Base-by-base conservation (phyloP, 2,113 vertebrate genomes). In the Oostethus manadensis region DNA sequence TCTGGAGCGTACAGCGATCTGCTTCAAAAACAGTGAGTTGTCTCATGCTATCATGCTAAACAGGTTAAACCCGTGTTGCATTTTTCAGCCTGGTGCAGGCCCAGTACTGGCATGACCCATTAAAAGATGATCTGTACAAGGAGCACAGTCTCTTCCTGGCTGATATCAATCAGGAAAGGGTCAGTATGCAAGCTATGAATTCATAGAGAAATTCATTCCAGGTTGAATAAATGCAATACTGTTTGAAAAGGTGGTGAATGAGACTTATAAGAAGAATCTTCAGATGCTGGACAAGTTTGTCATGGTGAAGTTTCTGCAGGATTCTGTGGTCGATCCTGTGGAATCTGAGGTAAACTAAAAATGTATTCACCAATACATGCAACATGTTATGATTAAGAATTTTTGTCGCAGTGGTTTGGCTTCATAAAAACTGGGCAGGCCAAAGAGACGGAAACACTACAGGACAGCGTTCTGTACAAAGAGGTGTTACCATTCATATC, bases 111-210 rank as follows among this genome's bases (percentile, higher is more conserved):
- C 97, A 99, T 0, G 91, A 99, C 85, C 96, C 97, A 0, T 70
- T 97, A 22, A 92, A 93, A 20, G 92, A 98, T 56, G 90, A 94
- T 18, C 78, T 91, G 10, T 99, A 98, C 86, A 93, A 88, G 81
- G 91, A 91, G 29, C 70, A 82, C 82, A 99, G 97, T 76, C 85
- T 93, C 58, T 99, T 99, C 68, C 57, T 99, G 80, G 95, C 94
- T 9, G 95, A 99, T 80, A 92, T 99, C 76, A 99, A 99, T 40
- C 97, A 99, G 82, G 97, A 99, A 83, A 86, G 90, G 89, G 97
- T 98, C 67, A 83, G 93, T 79, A 35, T 15, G 9, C 1, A 1
- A 4, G 35, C 7, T 20, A 11, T 42, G 35, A 35, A 11, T 26
- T 15, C 5, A 14, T 50, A 3, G 22, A 50, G 14, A 6, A 15